A percentile compares a stretch with the other conserved stretches of the same genome.
phyloP scores from a whole-genome alignment of 2,888 invertebrate species.

The Dugesia japonica region DNA sequence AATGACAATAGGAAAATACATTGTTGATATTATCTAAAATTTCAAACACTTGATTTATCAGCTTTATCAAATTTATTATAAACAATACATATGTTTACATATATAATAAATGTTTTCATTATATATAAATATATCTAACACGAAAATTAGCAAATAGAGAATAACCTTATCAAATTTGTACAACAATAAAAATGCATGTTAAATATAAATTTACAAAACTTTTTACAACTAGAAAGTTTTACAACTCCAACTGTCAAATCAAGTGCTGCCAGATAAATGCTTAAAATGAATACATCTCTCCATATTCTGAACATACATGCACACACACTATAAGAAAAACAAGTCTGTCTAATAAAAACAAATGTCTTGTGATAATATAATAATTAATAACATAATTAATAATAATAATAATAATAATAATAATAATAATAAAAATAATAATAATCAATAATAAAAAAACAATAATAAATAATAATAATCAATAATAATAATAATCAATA shows the following conservation, averaged over 20 bases:
- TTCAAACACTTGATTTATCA: background rate
- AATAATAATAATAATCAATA: no score
- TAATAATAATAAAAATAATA: no score
- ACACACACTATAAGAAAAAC: background rate
- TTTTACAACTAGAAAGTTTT: background rate
- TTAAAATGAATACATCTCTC: background rate
- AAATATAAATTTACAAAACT: background rate
- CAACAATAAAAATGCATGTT: conserved; percentile 9
- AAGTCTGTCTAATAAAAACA: background rate
- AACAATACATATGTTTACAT: background rate
- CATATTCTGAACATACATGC: background rate
- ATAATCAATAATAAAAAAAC: no score
- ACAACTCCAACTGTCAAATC: background rate
- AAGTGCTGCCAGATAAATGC: conserved; percentile 20
- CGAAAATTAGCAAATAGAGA: background rate
- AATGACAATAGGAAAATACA: no score
- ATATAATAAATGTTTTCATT: background rate
- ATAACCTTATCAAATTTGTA: conserved; percentile 8
- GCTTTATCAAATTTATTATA: conserved; percentile 12
- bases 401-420: no score
- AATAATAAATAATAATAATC: no score
- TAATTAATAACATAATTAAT: no score
- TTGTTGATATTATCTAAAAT: no score
- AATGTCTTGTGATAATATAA: no score
- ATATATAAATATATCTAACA: background rate